phyloP scores from a whole-genome alignment of 2,113 vertebrate genomes.

The Carlito syrichta region DNA sequence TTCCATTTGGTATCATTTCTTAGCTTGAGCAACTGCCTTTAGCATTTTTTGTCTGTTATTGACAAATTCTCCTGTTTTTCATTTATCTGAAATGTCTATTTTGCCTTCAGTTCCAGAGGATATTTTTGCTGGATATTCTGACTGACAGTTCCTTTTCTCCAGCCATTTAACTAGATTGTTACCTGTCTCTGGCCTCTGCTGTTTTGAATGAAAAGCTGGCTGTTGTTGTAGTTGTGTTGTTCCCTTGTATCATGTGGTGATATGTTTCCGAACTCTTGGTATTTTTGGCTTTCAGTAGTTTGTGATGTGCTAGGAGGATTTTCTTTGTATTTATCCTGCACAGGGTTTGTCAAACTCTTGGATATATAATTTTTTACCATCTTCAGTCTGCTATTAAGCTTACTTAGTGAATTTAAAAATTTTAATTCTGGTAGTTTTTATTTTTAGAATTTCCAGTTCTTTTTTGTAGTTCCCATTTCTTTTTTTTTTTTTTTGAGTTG shows the following conservation, averaged over 20 bases:
- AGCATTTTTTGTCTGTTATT: neutral
- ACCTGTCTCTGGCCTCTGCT: neutral
- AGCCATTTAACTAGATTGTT: neutral
- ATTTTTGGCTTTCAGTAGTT: neutral
- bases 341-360: neutral
- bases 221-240: rapidly evolving
- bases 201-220: neutral
- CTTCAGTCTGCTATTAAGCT: neutral
- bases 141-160: neutral
- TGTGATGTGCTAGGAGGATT: neutral
- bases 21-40: neutral
- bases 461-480: neutral
- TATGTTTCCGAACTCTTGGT: too few species aligned
- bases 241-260: neutral
- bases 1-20: neutral
- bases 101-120: neutral
- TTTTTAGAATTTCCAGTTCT: neutral
- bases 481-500: too few species aligned
- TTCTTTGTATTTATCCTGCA: neutral
- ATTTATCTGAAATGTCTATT: neutral
- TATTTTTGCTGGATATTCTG: neutral
- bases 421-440: neutral
- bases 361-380: neutral
- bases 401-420: neutral
- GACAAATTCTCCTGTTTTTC: neutral